Base-by-base conservation (phyloP, 2,888 invertebrate species). In the Gymnosoma rotundatum region DNA sequence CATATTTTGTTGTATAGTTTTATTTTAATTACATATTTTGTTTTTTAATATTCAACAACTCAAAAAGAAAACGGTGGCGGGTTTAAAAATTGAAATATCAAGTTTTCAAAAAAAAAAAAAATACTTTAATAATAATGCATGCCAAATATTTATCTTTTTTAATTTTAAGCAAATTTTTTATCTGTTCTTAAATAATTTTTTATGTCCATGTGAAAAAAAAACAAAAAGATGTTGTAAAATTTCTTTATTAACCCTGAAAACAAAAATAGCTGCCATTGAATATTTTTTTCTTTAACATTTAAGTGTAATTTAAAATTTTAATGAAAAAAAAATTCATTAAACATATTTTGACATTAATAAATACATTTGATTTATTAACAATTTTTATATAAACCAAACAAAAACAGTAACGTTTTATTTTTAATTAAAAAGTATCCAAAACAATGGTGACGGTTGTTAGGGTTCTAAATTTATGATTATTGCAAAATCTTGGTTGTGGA, bases 201-300 rank as follows among this genome's bases (percentile, higher is more conserved):
- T 60, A 60, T 78, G 60, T 78, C 69, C 50, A 69, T 61, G 52
- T 78, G 8, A 25, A 69, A 60, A 42, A 38, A 42, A n/a, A 16
- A 56, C 12, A 61, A 25, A 42, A n/a, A 21, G 48, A 63, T 58
- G 25, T 32, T 67, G 48, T 72, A 45, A 64, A 74, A 64, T 54
- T 74, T 72, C 32, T 45, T 72, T 83, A 76, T 83, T 76, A 80
- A 83, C 73, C 56, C 63, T 67, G 56, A 73, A 67, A 86, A n/a
- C n/a, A 75, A 69, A 64, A 25, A 86, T 84, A 67, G 83, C 86
- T 86, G 86, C 86, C 86, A 86, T 84, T 86, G 70, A 83, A 83
- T 67, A 64, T 45, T 32, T 10, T 73, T 36, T 67, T 63, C 38
- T 75, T 82, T 81, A 84, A 83, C 70, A 69, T 80, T 79, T 85